phyloP scores from a whole-genome alignment of 2,797 vertebrate species.

The Poliocrania exsul region DNA sequence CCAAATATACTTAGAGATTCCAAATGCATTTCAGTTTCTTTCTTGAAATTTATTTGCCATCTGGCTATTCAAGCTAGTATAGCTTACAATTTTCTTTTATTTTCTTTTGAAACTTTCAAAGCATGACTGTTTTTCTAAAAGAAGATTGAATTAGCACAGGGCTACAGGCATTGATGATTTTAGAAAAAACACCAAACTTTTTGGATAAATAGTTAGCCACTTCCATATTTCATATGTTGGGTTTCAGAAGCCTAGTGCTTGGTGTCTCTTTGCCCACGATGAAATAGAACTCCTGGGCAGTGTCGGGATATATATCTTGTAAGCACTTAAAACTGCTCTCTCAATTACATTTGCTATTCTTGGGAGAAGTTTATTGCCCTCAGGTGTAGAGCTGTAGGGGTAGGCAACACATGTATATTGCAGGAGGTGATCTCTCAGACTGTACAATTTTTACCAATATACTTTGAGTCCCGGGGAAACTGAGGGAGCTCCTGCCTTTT shows the following conservation, averaged over 20 bases:
- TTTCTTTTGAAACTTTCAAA: background rate
- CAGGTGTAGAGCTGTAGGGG: background rate
- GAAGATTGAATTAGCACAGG: background rate
- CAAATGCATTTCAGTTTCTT: background rate
- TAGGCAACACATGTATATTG: background rate
- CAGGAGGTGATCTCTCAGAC: background rate
- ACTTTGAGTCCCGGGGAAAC: background rate
- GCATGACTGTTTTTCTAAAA: background rate
- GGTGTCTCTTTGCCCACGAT: background rate
- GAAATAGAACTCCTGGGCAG: background rate
- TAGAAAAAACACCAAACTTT: background rate
- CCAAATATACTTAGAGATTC: background rate
- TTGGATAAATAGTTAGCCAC: background rate
- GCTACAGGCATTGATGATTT: background rate
- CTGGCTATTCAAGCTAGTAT: background rate
- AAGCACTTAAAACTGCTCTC: background rate
- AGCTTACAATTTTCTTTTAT: background rate
- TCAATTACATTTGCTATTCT: background rate
- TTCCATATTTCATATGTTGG: background rate
- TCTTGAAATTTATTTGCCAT: slow-evolving; percentile 2
- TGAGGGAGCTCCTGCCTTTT: background rate
- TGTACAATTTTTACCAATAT: background rate
- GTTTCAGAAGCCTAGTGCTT: background rate
- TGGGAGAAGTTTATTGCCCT: background rate
- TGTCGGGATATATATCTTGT: background rate